These are phyloP conservation scores for Pseudolaguvia tuberculata DNA, from an alignment of 2,113 vertebrate genomes.

Conservation along the genomic window DNA sequence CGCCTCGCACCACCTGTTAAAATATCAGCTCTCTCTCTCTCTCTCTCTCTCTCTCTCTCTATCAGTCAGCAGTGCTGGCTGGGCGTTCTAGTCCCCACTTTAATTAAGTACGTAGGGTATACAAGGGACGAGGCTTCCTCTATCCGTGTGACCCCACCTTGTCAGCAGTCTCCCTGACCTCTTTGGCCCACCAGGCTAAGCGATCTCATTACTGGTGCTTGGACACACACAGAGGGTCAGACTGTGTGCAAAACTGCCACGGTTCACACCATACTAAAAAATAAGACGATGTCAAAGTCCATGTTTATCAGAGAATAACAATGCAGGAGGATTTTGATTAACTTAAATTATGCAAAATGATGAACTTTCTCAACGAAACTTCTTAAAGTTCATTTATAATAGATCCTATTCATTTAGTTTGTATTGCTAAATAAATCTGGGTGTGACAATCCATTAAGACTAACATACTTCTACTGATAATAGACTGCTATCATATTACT, in stretches of 20 bases:
- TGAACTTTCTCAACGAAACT: constrained; percentile 25
- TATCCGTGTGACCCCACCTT: constrained; percentile 34
- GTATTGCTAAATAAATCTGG: constrained; percentile 33
- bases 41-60: background rate
- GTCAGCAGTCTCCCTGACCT: constrained; percentile 47
- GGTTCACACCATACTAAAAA: constrained; percentile 7
- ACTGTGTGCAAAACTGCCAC: constrained; percentile 12
- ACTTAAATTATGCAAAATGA: background rate
- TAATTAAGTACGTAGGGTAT: constrained; percentile 59
- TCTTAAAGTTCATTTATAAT: constrained; percentile 16
- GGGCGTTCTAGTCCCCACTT: constrained; percentile 32
- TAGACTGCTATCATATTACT: constrained; percentile 36
- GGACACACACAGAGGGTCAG: constrained; percentile 35
- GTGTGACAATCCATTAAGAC: constrained; percentile 33
- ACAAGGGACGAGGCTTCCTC: constrained; percentile 28
- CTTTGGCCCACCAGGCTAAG: constrained; percentile 43
- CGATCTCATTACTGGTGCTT: constrained; percentile 61
- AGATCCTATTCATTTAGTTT: constrained; percentile 28
- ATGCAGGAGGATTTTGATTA: background rate
- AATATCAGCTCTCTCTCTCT: constrained; percentile 43
- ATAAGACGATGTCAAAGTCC: background rate
- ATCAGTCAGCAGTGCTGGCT: constrained; percentile 28
- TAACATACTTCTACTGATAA: constrained; percentile 29
- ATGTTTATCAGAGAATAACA: background rate
- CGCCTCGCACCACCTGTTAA: constrained; percentile 73